These are phyloP conservation scores for Corythornis cristatus DNA, from an alignment of 2,113 vertebrate genomes.

Conservation along the genomic window DNA sequence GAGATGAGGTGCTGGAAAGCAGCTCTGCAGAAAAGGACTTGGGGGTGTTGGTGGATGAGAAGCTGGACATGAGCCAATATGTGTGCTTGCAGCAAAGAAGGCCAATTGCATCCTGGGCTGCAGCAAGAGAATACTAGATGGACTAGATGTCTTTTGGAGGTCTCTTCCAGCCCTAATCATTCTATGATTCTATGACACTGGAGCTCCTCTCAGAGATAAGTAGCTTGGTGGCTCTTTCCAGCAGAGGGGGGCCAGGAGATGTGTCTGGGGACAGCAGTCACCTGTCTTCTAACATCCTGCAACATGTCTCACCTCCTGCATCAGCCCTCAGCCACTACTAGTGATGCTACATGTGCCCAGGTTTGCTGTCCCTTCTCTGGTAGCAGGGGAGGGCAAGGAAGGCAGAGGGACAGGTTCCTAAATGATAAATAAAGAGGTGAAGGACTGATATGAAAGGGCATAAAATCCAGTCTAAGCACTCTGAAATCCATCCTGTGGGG, in stretches of 20 bases:
- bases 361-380: background rate
- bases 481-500: background rate
- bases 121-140: too few relatives aligned
- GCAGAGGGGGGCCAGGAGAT: rapidly evolving
- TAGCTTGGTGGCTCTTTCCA: background rate
- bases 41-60: too few relatives aligned
- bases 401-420: rapidly evolving
- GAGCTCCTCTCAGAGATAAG: background rate
- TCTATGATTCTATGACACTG: too few relatives aligned
- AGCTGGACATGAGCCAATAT: too few relatives aligned
- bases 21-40: too few relatives aligned
- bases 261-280: background rate
- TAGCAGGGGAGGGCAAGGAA: background rate
- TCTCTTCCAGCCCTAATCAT: too few relatives aligned
- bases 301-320: background rate
- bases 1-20: too few relatives aligned
- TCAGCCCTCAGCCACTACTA: background rate
- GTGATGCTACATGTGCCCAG: background rate
- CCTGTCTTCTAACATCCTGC: background rate
- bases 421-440: background rate
- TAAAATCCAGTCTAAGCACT: background rate
- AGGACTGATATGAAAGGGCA: background rate
- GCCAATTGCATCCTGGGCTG: too few relatives aligned
- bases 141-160: too few relatives aligned
- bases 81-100: too few relatives aligned